phyloP scores from a whole-genome alignment of 2,797 vertebrate genomes.

The Tauraco hartlaubi region DNA sequence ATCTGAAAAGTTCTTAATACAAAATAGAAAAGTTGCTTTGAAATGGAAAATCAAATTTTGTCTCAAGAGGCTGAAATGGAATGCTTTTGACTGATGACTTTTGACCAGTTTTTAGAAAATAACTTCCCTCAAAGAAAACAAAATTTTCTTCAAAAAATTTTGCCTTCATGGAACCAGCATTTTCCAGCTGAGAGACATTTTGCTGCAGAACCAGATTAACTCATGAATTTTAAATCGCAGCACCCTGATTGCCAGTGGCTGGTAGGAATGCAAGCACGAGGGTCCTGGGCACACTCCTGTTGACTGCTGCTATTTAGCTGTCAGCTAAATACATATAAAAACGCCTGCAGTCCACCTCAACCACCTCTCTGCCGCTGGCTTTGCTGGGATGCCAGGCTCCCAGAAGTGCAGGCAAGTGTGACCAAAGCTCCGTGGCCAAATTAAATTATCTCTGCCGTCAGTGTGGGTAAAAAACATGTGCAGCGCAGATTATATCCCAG shows the following conservation, averaged over 20 bases:
- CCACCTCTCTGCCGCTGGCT: fast-evolving
- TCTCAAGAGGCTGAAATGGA: background rate
- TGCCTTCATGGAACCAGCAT: background rate
- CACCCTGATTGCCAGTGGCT: background rate
- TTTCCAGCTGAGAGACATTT: background rate
- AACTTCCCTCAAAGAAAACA: background rate
- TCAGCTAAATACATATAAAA: background rate
- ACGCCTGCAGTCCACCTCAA: background rate
- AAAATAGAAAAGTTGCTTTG: background rate
- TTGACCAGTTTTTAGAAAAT: background rate
- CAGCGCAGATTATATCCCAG: fast-evolving
- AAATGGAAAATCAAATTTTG: background rate
- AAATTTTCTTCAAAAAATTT: background rate
- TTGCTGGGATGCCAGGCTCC: background rate
- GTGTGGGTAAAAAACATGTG: fast-evolving
- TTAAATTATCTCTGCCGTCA: background rate
- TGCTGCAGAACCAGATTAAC: background rate
- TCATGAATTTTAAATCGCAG: background rate
- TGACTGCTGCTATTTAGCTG: background rate
- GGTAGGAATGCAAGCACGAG: background rate
- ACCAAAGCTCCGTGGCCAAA: background rate
- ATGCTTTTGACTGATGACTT: background rate
- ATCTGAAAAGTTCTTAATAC: background rate
- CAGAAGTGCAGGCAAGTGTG: background rate
- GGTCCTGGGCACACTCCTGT: background rate